Conservation (phyloP, 2,888 invertebrate genomes). For the Machimus atricapillus region DNA sequence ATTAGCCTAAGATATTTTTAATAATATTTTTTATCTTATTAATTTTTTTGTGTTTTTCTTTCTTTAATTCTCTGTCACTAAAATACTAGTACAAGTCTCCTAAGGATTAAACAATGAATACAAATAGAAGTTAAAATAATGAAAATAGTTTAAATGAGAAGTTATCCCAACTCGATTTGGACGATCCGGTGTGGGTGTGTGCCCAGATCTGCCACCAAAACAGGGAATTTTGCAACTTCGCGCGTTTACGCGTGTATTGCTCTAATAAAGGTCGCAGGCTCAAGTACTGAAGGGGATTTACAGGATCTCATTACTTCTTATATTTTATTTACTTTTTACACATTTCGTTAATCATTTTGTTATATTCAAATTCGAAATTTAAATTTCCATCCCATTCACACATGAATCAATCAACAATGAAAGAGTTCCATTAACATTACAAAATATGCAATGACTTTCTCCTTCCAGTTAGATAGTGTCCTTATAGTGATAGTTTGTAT, state of each 20-base stretch:
- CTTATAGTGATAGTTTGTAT: background rate
- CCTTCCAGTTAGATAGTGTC: background rate
- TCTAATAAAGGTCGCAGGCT: background rate
- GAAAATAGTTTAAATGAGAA: background rate
- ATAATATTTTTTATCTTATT: background rate
- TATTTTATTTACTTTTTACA: background rate
- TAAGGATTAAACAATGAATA: slow-evolving; percentile 31
- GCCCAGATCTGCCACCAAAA: background rate
- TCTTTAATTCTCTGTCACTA: slow-evolving; percentile 7
- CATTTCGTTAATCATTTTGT: background rate
- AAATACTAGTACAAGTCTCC: slow-evolving; percentile 25
- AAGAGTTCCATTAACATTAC: background rate
- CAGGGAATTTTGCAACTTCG: background rate
- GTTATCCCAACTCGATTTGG: background rate
- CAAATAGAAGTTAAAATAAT: slow-evolving; percentile 16
- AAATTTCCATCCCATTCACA: background rate
- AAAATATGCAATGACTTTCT: background rate
- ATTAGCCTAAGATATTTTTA: slow-evolving; percentile 31
- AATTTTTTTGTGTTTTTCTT: background rate
- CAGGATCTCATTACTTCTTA: background rate
- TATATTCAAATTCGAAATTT: background rate
- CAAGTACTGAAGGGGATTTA: background rate
- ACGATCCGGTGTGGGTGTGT: background rate
- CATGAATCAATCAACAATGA: background rate
- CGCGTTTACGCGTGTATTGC: background rate